Percentiles rank a stretch among this genome's conserved stretches.
Conservation (phyloP, 2,888 invertebrate genomes). For the Coronaproctus castanopsis region DNA sequence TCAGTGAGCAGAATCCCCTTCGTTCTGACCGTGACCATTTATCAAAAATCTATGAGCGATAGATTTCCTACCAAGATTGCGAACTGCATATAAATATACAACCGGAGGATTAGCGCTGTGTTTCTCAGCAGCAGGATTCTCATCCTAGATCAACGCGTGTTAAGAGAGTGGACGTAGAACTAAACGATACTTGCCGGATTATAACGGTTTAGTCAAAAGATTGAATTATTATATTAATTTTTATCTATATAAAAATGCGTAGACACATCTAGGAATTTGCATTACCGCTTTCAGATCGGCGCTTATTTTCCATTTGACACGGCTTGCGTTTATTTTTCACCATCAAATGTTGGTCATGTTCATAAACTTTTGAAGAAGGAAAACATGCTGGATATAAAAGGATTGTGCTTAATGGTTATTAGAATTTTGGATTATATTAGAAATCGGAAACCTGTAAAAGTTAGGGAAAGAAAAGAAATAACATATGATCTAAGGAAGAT, state of each 20-base stretch:
- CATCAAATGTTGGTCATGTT: conserved; percentile 19
- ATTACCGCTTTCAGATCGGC: conserved; percentile 24
- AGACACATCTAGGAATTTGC: conserved; percentile 21
- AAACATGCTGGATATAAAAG: too few species aligned
- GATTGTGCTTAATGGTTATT: too few species aligned
- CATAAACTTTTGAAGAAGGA: too few species aligned
- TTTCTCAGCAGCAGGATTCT: conserved; percentile 19
- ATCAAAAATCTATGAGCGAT: conserved; percentile 18
- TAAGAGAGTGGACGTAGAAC: too few species aligned
- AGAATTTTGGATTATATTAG: too few species aligned
- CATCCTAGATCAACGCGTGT: conserved; percentile 14
- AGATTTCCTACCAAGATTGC: conserved; percentile 8
- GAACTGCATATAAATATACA: conserved; percentile 17
- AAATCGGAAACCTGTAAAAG: too few species aligned
- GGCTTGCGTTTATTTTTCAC: conserved; percentile 19
- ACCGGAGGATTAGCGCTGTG: conserved; percentile 17
- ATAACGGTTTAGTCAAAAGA: not conserved
- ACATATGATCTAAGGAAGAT: too few species aligned
- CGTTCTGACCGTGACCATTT: conserved; percentile 19
- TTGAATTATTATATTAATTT: not conserved
- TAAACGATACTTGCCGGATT: not conserved
- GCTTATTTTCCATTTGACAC: conserved; percentile 19
- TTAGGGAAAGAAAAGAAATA: too few species aligned
- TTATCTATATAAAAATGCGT: conserved; percentile 15
- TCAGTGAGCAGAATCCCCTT: conserved; percentile 17